Percentiles rank a stretch among this genome's conserved stretches.
These are phyloP conservation scores for Musca vetustissima DNA, from an alignment of 1,140 invertebrate genomes.

Conservation along the genomic window DNA sequence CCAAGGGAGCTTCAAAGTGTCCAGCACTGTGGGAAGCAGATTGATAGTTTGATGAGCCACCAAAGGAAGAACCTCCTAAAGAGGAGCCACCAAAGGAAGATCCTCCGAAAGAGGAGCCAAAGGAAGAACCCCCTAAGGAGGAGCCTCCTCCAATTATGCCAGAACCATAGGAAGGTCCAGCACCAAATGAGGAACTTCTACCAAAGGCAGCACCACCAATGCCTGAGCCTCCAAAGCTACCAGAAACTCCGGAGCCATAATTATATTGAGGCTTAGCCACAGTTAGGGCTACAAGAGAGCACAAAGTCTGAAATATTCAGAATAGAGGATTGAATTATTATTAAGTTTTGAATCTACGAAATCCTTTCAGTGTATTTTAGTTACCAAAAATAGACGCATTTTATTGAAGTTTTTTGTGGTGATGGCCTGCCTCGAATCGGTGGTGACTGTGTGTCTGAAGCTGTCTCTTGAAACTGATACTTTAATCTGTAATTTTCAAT, in stretches of 20 bases:
- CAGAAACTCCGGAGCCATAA: conserved; percentile 44
- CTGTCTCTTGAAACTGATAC: conserved; percentile 41
- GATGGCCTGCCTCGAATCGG: conserved; percentile 17
- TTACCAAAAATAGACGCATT: conserved; percentile 53
- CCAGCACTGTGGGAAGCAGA: background rate
- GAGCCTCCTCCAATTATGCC: background rate
- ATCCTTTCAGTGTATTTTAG: no score
- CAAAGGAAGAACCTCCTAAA: background rate
- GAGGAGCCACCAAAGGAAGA: conserved; percentile 10
- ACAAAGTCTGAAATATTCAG: conserved; percentile 39
- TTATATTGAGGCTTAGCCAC: conserved; percentile 50
- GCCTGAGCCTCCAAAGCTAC: conserved; percentile 10
- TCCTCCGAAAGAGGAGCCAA: background rate
- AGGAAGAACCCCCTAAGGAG: background rate
- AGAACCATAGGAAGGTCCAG: background rate
- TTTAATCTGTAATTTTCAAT: conserved; percentile 33
- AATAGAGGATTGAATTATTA: no score
- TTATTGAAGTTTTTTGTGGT: conserved; percentile 14
- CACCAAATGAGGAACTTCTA: background rate
- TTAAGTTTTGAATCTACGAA: no score
- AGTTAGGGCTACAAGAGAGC: conserved; percentile 36
- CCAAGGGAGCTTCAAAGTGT: conserved; percentile 26
- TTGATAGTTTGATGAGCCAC: background rate
- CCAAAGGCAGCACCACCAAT: background rate
- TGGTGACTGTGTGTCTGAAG: conserved; percentile 6